phyloP scores from a whole-genome alignment of 2,797 vertebrate species.

The Diglossa cyanea region DNA sequence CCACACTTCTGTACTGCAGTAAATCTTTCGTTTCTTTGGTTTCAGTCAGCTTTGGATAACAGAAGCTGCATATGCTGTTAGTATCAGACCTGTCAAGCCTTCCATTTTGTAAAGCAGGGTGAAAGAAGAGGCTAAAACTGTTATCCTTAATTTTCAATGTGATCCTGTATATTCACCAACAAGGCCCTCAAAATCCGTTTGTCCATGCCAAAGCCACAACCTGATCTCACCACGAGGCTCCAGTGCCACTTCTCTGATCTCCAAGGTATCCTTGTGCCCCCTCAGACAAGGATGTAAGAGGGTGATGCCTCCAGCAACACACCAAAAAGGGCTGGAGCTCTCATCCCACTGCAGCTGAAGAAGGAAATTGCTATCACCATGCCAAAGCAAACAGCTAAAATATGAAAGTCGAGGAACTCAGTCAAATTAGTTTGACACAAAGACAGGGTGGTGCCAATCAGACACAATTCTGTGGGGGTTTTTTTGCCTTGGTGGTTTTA shows the following conservation, averaged over 20 bases:
- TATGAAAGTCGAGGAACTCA: neutral
- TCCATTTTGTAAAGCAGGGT: neutral
- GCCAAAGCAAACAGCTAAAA: slow-evolving; percentile 24
- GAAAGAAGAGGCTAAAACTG: neutral
- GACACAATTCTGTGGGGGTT: neutral
- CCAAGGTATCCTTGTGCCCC: neutral
- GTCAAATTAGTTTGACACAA: neutral
- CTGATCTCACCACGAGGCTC: rapidly evolving
- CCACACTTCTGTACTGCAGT: neutral
- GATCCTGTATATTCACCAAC: neutral
- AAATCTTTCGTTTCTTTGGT: neutral
- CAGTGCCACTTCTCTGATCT: neutral
- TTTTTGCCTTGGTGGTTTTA: neutral
- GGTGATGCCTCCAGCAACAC: neutral
- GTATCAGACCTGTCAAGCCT: neutral
- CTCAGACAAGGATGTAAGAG: neutral
- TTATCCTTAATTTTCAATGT: neutral
- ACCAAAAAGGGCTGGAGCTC: neutral
- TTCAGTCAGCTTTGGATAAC: neutral
- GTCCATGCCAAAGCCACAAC: neutral
- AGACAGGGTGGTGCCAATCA: neutral
- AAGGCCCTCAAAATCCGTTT: neutral
- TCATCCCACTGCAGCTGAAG: neutral
- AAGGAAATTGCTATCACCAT: neutral
- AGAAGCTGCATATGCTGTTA: neutral